A percentile compares a stretch with the other conserved stretches of the same genome.
phyloP scores from a whole-genome alignment of 2,888 invertebrate species.

The Phyto melanocephala region DNA sequence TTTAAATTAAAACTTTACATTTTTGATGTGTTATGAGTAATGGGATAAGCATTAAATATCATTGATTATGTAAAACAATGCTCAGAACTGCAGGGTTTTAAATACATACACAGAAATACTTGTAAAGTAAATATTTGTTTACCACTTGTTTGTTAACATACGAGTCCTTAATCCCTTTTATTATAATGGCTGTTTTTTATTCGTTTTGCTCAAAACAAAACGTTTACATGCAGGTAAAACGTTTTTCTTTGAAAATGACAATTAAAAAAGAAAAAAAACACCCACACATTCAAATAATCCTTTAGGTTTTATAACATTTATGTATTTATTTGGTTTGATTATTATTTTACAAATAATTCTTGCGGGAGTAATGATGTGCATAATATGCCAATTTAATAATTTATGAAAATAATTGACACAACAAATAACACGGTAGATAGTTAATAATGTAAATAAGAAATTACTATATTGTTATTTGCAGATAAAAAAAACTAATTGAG shows the following conservation, averaged over 20 bases:
- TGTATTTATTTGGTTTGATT: conserved; percentile 1
- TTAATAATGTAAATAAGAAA: no score
- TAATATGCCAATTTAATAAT: not conserved
- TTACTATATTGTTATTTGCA: no score
- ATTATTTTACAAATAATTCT: conserved; percentile 19
- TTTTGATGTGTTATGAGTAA: no score
- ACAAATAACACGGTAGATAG: no score
- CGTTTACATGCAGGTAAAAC: conserved; percentile 6
- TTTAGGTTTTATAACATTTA: conserved; percentile 22
- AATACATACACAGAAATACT: conserved; percentile 15
- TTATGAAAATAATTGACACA: not conserved
- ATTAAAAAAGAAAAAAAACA: conserved; percentile 46
- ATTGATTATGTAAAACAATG: no score
- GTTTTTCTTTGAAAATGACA: conserved; percentile 28
- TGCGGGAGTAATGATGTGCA: conserved; percentile 9
- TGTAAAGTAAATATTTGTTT: conserved; percentile 59
- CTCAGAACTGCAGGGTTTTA: no score
- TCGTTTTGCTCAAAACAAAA: conserved; percentile 20
- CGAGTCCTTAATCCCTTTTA: conserved; percentile 32
- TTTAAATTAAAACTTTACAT: no score
- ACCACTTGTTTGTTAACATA: conserved; percentile 62
- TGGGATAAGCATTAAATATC: no score
- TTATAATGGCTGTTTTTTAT: conserved; percentile 35
- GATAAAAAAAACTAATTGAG: no score
- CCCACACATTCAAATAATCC: conserved; percentile 37